phyloP scores from a whole-genome alignment of 2,113 vertebrate species.

The Platycercus adscitus region DNA sequence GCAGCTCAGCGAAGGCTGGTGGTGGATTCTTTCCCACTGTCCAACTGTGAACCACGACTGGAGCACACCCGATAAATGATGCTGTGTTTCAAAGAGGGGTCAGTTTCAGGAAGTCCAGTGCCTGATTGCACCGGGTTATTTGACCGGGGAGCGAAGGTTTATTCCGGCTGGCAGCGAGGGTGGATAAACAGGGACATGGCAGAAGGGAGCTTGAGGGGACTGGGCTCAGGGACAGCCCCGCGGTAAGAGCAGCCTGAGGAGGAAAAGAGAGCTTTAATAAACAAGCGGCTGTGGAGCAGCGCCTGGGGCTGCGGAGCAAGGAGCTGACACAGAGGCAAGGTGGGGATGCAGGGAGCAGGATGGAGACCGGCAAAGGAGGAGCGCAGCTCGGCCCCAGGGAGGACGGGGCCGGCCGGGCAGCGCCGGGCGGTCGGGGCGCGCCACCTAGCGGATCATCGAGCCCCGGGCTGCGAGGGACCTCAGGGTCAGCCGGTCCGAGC shows the following conservation, averaged over 20 bases:
- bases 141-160: background rate
- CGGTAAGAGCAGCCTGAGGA: background rate
- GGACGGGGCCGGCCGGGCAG: too few relatives aligned
- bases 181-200: background rate
- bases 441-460: background rate
- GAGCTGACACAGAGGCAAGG: fast-evolving
- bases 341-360: background rate
- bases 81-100: background rate
- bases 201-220: background rate
- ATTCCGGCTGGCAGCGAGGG: background rate
- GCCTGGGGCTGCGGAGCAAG: background rate
- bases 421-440: background rate
- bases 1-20: background rate
- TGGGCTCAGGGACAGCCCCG: background rate
- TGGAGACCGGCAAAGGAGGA: background rate
- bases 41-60: background rate
- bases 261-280: background rate
- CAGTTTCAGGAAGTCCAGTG: background rate
- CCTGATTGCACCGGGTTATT: background rate
- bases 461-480: background rate
- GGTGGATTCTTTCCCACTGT: background rate
- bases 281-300: background rate
- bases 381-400: background rate
- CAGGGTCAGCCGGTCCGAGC: background rate
- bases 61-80: background rate